Conservation (phyloP, 2,888 invertebrate species). For the Dione vanillae region DNA sequence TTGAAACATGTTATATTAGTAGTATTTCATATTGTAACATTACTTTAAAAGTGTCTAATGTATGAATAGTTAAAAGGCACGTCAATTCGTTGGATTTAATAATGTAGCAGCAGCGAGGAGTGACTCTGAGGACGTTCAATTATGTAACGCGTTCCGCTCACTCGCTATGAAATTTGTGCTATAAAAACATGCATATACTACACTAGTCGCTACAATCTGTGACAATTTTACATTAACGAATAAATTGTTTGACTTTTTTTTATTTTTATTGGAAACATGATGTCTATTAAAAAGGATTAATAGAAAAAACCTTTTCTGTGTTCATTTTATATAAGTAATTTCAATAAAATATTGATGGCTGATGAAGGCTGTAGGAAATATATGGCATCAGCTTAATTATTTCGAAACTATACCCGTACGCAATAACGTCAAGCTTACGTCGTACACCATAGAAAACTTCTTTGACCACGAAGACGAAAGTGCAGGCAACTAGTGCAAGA, state of each 20-base stretch:
- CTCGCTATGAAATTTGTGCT: slow-evolving; percentile 45
- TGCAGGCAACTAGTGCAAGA: too few species aligned
- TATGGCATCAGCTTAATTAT: too few species aligned
- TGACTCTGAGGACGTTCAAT: slow-evolving; percentile 60
- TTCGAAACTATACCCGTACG: too few species aligned
- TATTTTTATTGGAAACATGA: too few species aligned
- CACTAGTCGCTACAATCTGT: background rate
- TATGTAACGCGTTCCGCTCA: slow-evolving; percentile 55
- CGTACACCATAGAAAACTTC: too few species aligned
- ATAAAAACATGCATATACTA: slow-evolving; percentile 20
- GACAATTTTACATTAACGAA: background rate
- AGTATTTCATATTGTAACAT: slow-evolving; percentile 25
- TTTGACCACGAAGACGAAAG: too few species aligned
- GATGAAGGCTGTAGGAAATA: too few species aligned
- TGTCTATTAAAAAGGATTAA: too few species aligned
- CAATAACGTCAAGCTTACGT: too few species aligned
- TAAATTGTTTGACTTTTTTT: background rate
- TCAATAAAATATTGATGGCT: too few species aligned
- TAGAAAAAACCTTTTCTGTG: too few species aligned
- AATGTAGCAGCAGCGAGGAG: slow-evolving; percentile 62
- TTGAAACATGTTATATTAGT: slow-evolving; percentile 13
- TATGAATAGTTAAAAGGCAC: slow-evolving; percentile 53
- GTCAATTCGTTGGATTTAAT: slow-evolving; percentile 62
- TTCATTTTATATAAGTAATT: too few species aligned
- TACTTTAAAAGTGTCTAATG: slow-evolving; percentile 41